Percentiles rank a stretch among this genome's conserved stretches.
phyloP scores from a whole-genome alignment of 1,140 invertebrate species.

The Drosophila nigrodunni region DNA sequence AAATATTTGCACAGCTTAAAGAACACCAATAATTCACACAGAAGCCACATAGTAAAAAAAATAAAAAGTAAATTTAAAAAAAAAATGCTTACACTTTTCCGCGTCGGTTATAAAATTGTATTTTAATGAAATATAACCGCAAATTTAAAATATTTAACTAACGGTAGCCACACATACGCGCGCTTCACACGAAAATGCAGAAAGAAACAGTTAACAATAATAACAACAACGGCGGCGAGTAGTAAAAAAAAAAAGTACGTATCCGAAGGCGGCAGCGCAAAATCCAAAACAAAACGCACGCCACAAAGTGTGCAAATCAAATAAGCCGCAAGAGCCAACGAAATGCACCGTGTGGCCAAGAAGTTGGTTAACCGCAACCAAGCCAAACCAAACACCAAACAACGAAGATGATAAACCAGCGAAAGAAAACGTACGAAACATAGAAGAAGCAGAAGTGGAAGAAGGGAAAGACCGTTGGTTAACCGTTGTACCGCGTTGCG shows the following conservation, averaged over 20 bases:
- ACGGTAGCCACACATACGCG: constrained; percentile 41
- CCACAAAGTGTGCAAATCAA: constrained; percentile 74
- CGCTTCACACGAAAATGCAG: constrained; percentile 59
- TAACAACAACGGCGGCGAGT: neutral
- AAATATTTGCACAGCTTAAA: too few relatives aligned
- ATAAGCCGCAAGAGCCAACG: constrained; percentile 62
- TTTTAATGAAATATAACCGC: constrained; percentile 47
- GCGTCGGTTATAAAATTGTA: constrained; percentile 24
- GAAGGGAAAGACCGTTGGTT: too few relatives aligned
- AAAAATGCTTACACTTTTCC: constrained; percentile 32
- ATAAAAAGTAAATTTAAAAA: neutral
- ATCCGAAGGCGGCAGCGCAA: constrained; percentile 32
- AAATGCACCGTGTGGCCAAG: constrained; percentile 51
- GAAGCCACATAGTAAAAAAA: constrained; percentile 4
- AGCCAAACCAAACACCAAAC: neutral
- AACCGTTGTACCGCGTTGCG: neutral
- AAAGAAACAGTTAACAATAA: constrained; percentile 22
- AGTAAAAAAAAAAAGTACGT: constrained; percentile 18
- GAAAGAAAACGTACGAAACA: constrained; percentile 3
- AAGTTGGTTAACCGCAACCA: constrained; percentile 56
- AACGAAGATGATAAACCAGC: constrained; percentile 27
- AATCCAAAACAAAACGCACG: constrained; percentile 63
- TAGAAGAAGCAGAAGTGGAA: constrained; percentile 21
- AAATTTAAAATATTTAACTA: constrained; percentile 60
- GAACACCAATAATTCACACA: neutral